Evolutionary conservation across 2,113 vertebrate species (phyloP).

Genomic region (Mormyrus lacerda): DNA sequence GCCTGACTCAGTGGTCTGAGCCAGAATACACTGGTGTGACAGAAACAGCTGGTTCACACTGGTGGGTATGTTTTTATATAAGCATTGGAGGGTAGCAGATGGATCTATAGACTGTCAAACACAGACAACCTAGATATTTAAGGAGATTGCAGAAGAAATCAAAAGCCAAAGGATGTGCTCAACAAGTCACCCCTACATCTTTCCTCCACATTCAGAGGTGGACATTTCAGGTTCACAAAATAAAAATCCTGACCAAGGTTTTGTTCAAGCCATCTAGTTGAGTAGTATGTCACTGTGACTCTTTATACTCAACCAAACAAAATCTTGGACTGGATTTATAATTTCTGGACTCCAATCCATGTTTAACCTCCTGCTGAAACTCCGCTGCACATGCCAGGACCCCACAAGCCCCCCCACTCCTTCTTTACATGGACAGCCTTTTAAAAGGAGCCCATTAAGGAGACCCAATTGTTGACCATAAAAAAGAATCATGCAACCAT

Average conservation of each 20-base stretch:
- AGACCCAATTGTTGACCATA: conserved; percentile 16
- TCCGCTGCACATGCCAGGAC: neutral
- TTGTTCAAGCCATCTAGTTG: neutral
- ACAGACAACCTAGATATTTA: neutral
- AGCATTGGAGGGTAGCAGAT: neutral
- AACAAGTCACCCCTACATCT: neutral
- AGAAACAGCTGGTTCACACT: neutral
- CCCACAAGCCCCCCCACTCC: neutral
- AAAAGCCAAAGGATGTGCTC: neutral
- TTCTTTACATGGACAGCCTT: neutral
- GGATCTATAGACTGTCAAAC: neutral
- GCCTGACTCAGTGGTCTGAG: neutral
- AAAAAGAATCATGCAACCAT: conserved; percentile 16
- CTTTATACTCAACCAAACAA: no score
- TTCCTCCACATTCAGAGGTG: neutral
- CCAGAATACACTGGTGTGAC: no score
- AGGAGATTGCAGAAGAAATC: neutral
- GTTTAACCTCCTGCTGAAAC: neutral
- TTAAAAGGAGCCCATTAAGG: conserved; percentile 23
- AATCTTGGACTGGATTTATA: neutral
- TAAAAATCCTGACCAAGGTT: neutral
- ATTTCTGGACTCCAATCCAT: neutral
- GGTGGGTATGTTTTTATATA: no score
- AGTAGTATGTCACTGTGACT: neutral
- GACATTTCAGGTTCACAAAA: neutral